phyloP scores from a whole-genome alignment of 2,797 vertebrate species.

The Notoglanidium macrostoma region DNA sequence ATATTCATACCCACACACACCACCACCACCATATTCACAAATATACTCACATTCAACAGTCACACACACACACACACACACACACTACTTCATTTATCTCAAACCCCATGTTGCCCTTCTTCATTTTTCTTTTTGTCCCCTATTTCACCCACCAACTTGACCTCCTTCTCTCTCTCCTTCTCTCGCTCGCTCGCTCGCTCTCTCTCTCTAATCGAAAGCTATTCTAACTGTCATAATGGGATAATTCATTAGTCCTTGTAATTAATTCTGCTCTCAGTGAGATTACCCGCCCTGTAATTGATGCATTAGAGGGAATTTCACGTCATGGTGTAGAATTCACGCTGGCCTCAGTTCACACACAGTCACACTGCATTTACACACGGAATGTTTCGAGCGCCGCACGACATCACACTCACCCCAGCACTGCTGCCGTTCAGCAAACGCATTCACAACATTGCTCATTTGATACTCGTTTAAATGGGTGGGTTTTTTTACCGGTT shows the following conservation, averaged over 20 bases:
- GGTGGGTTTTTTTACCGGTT: not conserved
- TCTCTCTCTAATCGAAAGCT: constrained; percentile 60
- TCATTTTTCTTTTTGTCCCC: not conserved
- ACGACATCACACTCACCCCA: not conserved
- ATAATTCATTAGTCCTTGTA: constrained; percentile 70
- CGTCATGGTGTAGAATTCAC: constrained; percentile 27
- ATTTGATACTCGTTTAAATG: not conserved
- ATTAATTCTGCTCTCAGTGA: constrained; percentile 69
- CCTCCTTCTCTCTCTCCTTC: constrained; percentile 32
- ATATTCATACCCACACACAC: constrained; percentile 34
- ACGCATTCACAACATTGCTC: not conserved
- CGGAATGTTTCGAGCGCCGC: too few relatives aligned
- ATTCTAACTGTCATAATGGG: constrained; percentile 72
- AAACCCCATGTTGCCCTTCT: constrained; percentile 2
- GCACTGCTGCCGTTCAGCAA: not conserved
- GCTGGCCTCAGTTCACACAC: constrained; percentile 9
- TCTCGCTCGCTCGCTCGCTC: constrained; percentile 9
- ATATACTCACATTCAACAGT: constrained; percentile 5
- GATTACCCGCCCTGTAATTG: constrained; percentile 73
- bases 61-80: not conserved
- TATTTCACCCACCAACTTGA: constrained; percentile 7
- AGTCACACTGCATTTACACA: not conserved
- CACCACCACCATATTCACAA: not conserved
- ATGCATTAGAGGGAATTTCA: constrained; percentile 71
- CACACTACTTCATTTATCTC: not conserved